phyloP scores from a whole-genome alignment of 2,797 vertebrate species.

The Gadopsis bispinosus region DNA sequence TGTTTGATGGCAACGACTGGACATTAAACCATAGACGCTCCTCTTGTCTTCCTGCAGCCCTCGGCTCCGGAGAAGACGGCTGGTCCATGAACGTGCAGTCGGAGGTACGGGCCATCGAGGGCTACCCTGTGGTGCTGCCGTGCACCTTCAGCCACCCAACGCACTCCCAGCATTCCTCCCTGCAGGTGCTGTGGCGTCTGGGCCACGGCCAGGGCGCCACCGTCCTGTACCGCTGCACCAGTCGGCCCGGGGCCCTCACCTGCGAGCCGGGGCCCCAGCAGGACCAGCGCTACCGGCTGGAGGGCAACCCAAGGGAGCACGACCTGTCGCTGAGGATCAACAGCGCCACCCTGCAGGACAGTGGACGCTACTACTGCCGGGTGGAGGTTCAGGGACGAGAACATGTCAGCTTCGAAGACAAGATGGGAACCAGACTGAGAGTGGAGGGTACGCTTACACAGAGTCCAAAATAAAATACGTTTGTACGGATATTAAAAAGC shows the following conservation, averaged over 20 bases:
- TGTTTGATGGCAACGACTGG: not conserved
- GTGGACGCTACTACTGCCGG: slow-evolving; percentile 91
- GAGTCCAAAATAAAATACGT: not conserved
- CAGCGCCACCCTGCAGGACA: slow-evolving; percentile 88
- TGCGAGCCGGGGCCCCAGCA: slow-evolving; percentile 86
- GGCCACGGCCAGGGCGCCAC: slow-evolving; percentile 84
- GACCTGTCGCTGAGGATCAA: slow-evolving; percentile 92
- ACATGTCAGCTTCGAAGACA: slow-evolving; percentile 90
- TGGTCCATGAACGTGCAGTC: slow-evolving; percentile 90
- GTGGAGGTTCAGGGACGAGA: slow-evolving; percentile 89
- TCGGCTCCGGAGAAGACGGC: slow-evolving; percentile 80
- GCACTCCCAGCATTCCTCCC: slow-evolving; percentile 87
- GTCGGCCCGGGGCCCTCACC: slow-evolving; percentile 77
- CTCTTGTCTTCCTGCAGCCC: slow-evolving; percentile 15
- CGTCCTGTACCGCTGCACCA: slow-evolving; percentile 88
- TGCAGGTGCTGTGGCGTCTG: slow-evolving; percentile 91
- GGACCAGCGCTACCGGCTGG: slow-evolving; percentile 90
- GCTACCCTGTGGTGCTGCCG: slow-evolving; percentile 89
- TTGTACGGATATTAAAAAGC: not conserved
- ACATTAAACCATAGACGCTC: not conserved
- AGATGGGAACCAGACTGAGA: slow-evolving; percentile 88
- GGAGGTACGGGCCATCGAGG: slow-evolving; percentile 87
- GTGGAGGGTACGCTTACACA: slow-evolving; percentile 80
- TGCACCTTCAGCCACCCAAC: slow-evolving; percentile 94
- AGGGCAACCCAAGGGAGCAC: slow-evolving; percentile 91